Percentiles rank a stretch among this genome's conserved stretches.
Evolutionary conservation across 2,888 invertebrate genomes (phyloP).

Genomic region (Ophion ventricosus): DNA sequence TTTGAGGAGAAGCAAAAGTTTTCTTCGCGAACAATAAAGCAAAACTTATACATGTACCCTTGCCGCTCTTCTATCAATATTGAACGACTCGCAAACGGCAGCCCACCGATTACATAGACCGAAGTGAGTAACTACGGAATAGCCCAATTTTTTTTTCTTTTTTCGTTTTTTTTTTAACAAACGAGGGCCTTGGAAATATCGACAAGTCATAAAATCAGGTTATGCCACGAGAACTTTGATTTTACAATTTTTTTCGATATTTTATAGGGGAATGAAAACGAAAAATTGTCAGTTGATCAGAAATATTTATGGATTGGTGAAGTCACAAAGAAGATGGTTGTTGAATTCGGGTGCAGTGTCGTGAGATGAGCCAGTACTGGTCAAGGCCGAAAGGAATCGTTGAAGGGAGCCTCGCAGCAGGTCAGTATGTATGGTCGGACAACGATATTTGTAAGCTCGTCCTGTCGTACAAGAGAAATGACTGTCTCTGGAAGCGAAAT

Average conservation of each 20-base stretch:
- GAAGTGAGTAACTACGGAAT: background rate
- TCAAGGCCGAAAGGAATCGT: slow-evolving; percentile 33
- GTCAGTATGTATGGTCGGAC: slow-evolving; percentile 68
- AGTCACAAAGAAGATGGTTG: background rate
- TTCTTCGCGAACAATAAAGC: slow-evolving; percentile 10
- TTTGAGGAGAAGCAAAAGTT: slow-evolving; percentile 22
- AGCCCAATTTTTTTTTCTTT: background rate
- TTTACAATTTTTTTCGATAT: background rate
- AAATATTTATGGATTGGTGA: slow-evolving; percentile 8
- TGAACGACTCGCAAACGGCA: slow-evolving; percentile 1
- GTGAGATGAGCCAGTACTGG: slow-evolving; percentile 34
- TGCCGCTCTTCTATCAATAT: slow-evolving; percentile 23
- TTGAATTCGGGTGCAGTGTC: background rate
- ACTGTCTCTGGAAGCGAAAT: slow-evolving; percentile 74
- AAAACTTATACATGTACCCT: slow-evolving; percentile 8
- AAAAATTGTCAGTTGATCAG: slow-evolving; percentile 21
- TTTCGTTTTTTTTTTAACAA: slow-evolving; percentile 27
- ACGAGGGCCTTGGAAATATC: background rate
- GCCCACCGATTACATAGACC: background rate
- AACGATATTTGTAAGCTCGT: slow-evolving; percentile 69
- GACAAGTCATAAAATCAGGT: slow-evolving; percentile 13
- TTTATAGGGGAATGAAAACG: background rate
- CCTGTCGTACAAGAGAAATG: slow-evolving; percentile 68
- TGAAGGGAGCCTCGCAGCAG: slow-evolving; percentile 5
- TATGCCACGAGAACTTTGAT: slow-evolving; percentile 12